These are phyloP conservation scores for Coptodon rendalli DNA, from an alignment of 2,113 vertebrate genomes.

Conservation along the genomic window DNA sequence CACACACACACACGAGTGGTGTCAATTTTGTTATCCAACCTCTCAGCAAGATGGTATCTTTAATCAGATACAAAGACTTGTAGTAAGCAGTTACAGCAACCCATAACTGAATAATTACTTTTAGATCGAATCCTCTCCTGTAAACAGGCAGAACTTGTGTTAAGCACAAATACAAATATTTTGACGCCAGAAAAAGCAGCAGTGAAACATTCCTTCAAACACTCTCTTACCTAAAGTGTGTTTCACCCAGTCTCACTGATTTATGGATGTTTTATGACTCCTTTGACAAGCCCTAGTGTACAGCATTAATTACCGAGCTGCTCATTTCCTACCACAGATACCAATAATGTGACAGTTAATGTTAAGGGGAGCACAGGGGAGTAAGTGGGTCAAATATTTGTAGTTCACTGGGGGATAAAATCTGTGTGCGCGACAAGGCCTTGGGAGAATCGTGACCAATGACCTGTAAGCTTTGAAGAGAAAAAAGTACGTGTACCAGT, in stretches of 20 bases:
- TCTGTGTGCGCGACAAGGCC: not conserved
- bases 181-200: not conserved
- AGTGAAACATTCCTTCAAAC: not conserved
- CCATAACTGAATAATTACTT: not conserved
- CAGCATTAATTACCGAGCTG: constrained; percentile 4
- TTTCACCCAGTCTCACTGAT: not conserved
- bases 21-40: not conserved
- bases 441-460: constrained; percentile 39
- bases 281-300: not conserved
- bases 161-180: not conserved
- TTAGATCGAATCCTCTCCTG: not conserved
- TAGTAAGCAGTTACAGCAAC: not conserved
- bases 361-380: not conserved
- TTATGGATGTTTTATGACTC: constrained; percentile 4
- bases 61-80: not conserved
- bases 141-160: not conserved
- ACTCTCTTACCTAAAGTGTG: not conserved
- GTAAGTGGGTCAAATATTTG: constrained; percentile 10
- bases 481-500: not conserved
- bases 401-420: not conserved
- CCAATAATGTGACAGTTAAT: not conserved
- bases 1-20: not conserved
- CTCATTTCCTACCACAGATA: constrained; percentile 25
- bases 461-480: constrained; percentile 12
- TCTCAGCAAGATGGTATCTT: not conserved